Conservation (phyloP, 2,113 vertebrate species). For the Epinephelus moara region DNA sequence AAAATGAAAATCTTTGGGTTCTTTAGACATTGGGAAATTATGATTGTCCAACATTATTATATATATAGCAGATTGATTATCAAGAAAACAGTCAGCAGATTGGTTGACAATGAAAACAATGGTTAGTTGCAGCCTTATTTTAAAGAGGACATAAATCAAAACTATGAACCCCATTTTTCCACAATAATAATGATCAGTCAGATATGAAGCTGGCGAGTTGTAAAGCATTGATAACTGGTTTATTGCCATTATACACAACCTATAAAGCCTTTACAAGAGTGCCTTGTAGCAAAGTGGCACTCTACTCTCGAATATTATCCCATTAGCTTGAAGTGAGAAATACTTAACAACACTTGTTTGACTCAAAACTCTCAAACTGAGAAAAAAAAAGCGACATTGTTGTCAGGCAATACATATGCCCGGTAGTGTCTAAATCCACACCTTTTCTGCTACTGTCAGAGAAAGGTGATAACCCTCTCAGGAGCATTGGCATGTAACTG, state of each 20-base stretch:
- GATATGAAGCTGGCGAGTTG: neutral
- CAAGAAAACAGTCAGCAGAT: too few species aligned
- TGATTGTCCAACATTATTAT: neutral
- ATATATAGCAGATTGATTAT: neutral
- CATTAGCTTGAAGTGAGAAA: constrained; percentile 8
- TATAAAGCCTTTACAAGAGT: neutral
- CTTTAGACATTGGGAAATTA: neutral
- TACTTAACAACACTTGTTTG: neutral
- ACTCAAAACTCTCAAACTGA: constrained; percentile 16
- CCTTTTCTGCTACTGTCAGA: constrained; percentile 79
- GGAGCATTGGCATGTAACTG: constrained; percentile 84
- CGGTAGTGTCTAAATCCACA: constrained; percentile 75
- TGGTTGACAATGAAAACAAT: neutral
- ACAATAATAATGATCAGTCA: neutral
- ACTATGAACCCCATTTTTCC: neutral
- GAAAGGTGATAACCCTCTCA: constrained; percentile 84
- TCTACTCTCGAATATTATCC: neutral
- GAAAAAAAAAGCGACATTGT: constrained; percentile 11
- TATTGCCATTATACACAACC: neutral
- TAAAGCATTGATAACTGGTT: neutral
- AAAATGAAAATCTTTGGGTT: neutral
- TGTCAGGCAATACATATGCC: constrained; percentile 41
- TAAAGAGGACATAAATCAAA: neutral
- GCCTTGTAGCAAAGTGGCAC: neutral
- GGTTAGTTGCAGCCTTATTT: neutral